Conservation (phyloP, 1,140 invertebrate species). For the Macrostomum lignano region DNA sequence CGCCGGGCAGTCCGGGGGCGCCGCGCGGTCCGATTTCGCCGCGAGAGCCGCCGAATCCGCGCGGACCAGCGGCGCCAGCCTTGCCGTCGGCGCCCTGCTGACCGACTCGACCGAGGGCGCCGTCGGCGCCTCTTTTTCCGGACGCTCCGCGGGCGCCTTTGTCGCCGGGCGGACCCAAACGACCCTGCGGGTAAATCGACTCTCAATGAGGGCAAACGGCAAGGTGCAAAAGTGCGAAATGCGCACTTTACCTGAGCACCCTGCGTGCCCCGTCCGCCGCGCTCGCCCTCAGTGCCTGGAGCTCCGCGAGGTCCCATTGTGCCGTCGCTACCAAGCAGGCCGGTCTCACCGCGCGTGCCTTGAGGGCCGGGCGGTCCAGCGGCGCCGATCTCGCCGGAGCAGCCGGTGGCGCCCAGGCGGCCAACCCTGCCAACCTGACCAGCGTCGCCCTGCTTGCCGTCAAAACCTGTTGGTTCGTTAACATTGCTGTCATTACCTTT, state of each 20-base stretch:
- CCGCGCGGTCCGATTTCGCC: slow-evolving; percentile 6
- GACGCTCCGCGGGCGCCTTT: slow-evolving; percentile 5
- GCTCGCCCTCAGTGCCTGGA: slow-evolving; percentile 3
- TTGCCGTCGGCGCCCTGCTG: no score
- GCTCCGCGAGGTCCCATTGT: background rate
- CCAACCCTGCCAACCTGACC: slow-evolving; percentile 5
- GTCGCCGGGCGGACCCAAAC: background rate
- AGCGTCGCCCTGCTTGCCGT: background rate
- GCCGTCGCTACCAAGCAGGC: background rate
- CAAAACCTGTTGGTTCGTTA: slow-evolving; percentile 4
- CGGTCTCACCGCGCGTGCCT: slow-evolving; percentile 1
- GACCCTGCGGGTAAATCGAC: slow-evolving; percentile 1
- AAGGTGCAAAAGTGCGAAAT: no score
- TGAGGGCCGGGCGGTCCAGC: slow-evolving; percentile 1
- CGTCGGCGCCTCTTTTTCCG: slow-evolving; percentile 3
- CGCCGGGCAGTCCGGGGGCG: slow-evolving; percentile 3
- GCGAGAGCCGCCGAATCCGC: slow-evolving; percentile 3
- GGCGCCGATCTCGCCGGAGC: background rate
- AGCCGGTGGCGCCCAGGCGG: background rate
- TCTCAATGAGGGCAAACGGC: background rate
- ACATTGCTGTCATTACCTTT: no score
- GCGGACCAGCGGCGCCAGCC: no score
- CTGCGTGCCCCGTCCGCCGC: slow-evolving; percentile 3
- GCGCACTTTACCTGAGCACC: slow-evolving; percentile 4
- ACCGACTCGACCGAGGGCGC: no score